Evolutionary conservation across 2,888 invertebrate species (phyloP).

Genomic region (Drosophila flavopinicola): DNA sequence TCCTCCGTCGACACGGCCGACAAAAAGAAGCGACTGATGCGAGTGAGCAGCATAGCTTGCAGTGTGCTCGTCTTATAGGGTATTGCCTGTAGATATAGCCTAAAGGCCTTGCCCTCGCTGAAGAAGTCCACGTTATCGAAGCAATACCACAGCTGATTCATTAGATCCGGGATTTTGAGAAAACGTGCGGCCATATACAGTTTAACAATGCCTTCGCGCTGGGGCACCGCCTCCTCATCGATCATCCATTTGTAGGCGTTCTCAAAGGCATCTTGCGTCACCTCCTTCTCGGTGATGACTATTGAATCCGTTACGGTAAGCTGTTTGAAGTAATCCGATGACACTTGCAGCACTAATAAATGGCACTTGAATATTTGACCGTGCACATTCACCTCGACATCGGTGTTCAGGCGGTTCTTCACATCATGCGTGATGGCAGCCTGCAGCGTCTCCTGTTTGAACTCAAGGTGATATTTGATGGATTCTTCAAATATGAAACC

Average conservation of each 20-base stretch:
- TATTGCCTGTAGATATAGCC: conserved; percentile 84
- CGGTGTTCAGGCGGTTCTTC: conserved; percentile 6
- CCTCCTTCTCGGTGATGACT: neutral
- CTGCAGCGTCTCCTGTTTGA: neutral
- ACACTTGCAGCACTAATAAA: conserved; percentile 26
- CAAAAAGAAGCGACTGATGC: conserved; percentile 90
- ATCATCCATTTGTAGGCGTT: conserved; percentile 49
- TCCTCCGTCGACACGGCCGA: conserved; percentile 90
- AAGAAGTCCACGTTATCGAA: conserved; percentile 87
- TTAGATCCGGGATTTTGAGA: conserved; percentile 25
- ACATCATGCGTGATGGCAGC: neutral
- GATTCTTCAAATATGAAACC: neutral
- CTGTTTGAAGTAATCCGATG: conserved; percentile 33
- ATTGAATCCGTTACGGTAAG: neutral
- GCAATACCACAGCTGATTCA: conserved; percentile 86
- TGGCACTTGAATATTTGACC: conserved; percentile 44
- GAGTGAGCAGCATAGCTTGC: conserved; percentile 85
- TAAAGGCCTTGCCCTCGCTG: conserved; percentile 86
- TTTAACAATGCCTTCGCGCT: conserved; percentile 34
- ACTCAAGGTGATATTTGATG: neutral
- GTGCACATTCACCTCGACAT: conserved; percentile 32
- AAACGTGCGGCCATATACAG: conserved; percentile 34
- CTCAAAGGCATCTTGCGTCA: conserved; percentile 39
- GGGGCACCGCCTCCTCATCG: neutral
- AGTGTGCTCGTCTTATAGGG: conserved; percentile 80